Evolutionary conservation across 2,797 vertebrate genomes (phyloP), one percentile per base, ranked within the genome.

Genomic region (Bovichtus diacanthus): DNA sequence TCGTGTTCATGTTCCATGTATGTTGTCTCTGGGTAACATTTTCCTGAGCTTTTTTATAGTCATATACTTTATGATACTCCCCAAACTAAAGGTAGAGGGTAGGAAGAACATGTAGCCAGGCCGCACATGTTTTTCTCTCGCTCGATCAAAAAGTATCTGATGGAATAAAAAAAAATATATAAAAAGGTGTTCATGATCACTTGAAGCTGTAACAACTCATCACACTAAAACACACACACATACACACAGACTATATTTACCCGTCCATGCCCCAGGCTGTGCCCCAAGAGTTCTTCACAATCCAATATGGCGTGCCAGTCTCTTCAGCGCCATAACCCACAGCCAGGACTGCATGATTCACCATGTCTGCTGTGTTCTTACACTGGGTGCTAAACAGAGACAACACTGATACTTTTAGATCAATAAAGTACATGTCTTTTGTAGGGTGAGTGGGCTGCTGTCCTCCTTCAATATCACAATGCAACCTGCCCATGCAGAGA

Each of bases 201-300:
- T 51, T 31, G 47, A 58, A 70, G 12, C 23, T 67, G 2, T 6
- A 63, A 61, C 11, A 64, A 74, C 11, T 25, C 21, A 60, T 36
- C 5, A 51, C 18, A 51, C n/a, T 34, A 0, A 70, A 34, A 64
- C n/a, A 60, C 44, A 50, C 27, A 31, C 43, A 54, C 25, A 31
- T 2, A 60, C 11, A 46, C 11, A 46, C 19, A 54, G 49, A 51
- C 51, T 71, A 66, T 69, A 78, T 94, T 94, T 91, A 98, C 97
- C 97, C 96, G 0, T 97, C 62, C 59, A 94, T 89, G 70, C 96
- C 97, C 97, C 97, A 98, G 0, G 0, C 0, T 0, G 78, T 4
- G 27, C 97, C 95, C 97, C 96, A 97, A 9, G 97, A 97, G 90
- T 97, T 98, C 82, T 98, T 98, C 78, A 97, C 97, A 0, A 97